These are phyloP conservation scores for Drosophila persimilis DNA, from an alignment of 1,140 invertebrate species.

Conservation along the genomic window DNA sequence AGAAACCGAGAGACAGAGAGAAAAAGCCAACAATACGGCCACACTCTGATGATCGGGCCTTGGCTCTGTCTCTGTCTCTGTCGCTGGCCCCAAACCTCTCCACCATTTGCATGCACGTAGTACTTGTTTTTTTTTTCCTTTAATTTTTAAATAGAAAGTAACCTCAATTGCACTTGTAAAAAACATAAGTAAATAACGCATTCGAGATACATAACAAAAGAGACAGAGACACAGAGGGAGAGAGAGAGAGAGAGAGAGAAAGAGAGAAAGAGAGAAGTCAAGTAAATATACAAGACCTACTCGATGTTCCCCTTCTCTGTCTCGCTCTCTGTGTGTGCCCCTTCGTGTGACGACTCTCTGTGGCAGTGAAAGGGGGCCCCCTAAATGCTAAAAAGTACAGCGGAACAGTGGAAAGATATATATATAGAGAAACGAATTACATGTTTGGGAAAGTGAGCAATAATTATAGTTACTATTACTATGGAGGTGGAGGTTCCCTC, in stretches of 20 bases:
- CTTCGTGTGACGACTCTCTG: slow-evolving; percentile 3
- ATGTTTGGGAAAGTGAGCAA: slow-evolving; percentile 28
- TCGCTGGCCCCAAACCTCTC: slow-evolving; percentile 17
- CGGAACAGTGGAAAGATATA: slow-evolving; percentile 4
- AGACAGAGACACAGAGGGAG: not conserved
- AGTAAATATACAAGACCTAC: slow-evolving; percentile 27
- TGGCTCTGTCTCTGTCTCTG: slow-evolving; percentile 18
- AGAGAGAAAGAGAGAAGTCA: too few species aligned
- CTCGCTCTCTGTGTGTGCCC: too few species aligned
- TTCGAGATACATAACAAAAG: slow-evolving; percentile 43
- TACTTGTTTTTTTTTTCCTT: slow-evolving; percentile 67
- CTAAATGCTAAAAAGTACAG: slow-evolving; percentile 8
- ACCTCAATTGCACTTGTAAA: slow-evolving; percentile 76
- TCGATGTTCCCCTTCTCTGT: too few species aligned
- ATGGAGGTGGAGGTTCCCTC: not conserved
- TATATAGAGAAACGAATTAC: slow-evolving; percentile 7
- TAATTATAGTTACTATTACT: slow-evolving; percentile 11
- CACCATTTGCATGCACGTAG: slow-evolving; percentile 64
- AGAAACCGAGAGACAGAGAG: too few species aligned
- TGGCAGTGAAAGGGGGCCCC: slow-evolving; percentile 40
- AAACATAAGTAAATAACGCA: slow-evolving; percentile 70
- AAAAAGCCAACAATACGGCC: slow-evolving; percentile 5
- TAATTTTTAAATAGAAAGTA: slow-evolving; percentile 76
- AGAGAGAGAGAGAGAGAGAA: slow-evolving; percentile 8
- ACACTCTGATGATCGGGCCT: slow-evolving; percentile 17